Evolutionary conservation across 37 sponge, comb jelly and placozoan species (phyloP).

Genomic region (Lycopodina hypogea): DNA sequence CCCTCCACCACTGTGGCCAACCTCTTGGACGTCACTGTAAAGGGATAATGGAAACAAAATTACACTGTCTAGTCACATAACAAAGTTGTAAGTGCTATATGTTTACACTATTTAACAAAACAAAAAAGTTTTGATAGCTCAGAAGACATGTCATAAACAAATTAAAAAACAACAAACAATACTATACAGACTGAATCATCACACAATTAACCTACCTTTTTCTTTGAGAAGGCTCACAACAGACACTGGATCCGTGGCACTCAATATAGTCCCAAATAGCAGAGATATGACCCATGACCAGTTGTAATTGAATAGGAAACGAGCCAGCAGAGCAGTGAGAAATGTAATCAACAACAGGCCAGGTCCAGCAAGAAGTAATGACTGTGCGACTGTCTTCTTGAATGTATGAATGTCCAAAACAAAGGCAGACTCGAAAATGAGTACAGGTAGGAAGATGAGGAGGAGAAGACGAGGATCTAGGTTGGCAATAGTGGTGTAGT

Average conservation of each 20-base stretch:
- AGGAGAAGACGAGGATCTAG: slow-evolving; percentile 89
- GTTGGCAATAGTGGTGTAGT: slow-evolving; percentile 64
- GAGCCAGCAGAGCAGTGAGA: slow-evolving; percentile 71
- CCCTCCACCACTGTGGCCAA: slow-evolving; percentile 89
- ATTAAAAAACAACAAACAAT: background rate
- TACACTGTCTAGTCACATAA: background rate
- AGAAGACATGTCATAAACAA: background rate
- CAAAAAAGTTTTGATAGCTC: background rate
- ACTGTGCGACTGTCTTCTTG: slow-evolving; percentile 84
- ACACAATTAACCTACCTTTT: slow-evolving; percentile 29
- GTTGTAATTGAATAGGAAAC: slow-evolving; percentile 82
- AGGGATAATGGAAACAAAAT: background rate
- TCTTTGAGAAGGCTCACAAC: slow-evolving; percentile 86
- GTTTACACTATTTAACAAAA: background rate
- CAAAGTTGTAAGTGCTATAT: background rate
- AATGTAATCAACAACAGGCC: slow-evolving; percentile 67
- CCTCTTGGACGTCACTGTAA: slow-evolving; percentile 68
- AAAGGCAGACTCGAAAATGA: slow-evolving; percentile 93
- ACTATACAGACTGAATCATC: background rate
- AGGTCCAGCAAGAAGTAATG: slow-evolving; percentile 79
- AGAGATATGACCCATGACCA: slow-evolving; percentile 84
- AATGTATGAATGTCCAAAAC: slow-evolving; percentile 93
- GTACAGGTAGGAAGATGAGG: slow-evolving; percentile 83
- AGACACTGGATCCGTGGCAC: slow-evolving; percentile 95
- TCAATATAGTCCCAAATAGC: slow-evolving; percentile 82